Percentiles rank a stretch among this genome's conserved stretches.
phyloP scores from a whole-genome alignment of 2,888 invertebrate species.

The Itoplectis maculator region DNA sequence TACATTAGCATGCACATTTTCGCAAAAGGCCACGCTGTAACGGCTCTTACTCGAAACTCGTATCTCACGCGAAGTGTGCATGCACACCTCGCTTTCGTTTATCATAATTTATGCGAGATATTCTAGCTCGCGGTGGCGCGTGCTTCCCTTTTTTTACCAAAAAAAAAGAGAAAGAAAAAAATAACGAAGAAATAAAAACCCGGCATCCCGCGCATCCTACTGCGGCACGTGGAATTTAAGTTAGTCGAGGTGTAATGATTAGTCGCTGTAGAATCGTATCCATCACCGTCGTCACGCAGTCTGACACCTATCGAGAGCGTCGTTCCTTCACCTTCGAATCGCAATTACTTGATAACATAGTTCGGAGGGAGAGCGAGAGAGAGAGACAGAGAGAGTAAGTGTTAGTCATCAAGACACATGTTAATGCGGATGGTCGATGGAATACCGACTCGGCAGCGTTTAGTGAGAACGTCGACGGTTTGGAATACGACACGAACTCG shows the following conservation, averaged over 20 bases:
- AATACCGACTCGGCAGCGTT: background rate
- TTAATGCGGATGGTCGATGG: constrained; percentile 1
- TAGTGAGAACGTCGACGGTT: constrained; percentile 38
- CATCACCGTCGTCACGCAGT: constrained; percentile 13
- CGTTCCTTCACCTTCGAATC: constrained; percentile 20
- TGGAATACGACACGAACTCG: constrained; percentile 54
- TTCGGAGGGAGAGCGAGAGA: background rate
- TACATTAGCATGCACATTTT: constrained; percentile 55
- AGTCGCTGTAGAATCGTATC: background rate
- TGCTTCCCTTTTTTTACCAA: constrained; percentile 6
- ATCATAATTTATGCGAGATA: constrained; percentile 32
- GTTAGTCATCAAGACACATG: background rate
- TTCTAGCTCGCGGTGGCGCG: constrained; percentile 20
- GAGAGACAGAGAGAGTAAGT: background rate
- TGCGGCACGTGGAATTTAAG: background rate
- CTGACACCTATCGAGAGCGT: background rate
- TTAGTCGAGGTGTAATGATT: background rate
- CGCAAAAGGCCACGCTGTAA: constrained; percentile 43
- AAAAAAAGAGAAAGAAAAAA: background rate
- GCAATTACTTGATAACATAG: constrained; percentile 22
- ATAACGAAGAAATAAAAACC: background rate
- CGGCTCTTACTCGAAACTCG: constrained; percentile 49
- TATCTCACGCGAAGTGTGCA: constrained; percentile 50
- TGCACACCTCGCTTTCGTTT: constrained; percentile 35
- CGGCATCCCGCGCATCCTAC: constrained; percentile 16